Conservation (phyloP, 2,888 invertebrate species). For the Eledona agricola region DNA sequence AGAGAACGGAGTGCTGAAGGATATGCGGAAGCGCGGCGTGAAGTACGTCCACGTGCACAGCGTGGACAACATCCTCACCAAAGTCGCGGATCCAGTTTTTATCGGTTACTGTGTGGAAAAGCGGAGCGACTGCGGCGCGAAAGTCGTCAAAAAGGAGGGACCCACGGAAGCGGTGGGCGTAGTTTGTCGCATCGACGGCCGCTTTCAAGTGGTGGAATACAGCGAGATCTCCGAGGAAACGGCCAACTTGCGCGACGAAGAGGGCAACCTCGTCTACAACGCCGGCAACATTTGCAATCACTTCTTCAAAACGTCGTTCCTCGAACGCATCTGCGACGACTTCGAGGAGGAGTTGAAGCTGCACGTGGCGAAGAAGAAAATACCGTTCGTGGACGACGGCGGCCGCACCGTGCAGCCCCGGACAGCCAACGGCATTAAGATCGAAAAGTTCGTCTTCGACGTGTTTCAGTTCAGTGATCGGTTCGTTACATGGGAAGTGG, state of each 20-base stretch:
- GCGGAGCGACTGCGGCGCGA: constrained; percentile 92
- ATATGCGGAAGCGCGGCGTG: constrained; percentile 82
- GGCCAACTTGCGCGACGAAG: constrained; percentile 77
- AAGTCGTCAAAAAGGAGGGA: constrained; percentile 90
- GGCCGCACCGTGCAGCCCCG: constrained; percentile 79
- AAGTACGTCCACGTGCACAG: constrained; percentile 94
- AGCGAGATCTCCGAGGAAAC: constrained; percentile 90
- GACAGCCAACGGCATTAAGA: constrained; percentile 93
- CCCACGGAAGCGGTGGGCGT: constrained; percentile 95
- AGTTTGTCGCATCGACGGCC: constrained; percentile 88
- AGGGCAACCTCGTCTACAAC: constrained; percentile 85
- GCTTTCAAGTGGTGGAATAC: constrained; percentile 93
- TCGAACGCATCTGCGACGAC: constrained; percentile 74
- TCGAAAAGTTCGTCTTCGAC: constrained; percentile 99
- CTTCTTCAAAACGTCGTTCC: constrained; percentile 89
- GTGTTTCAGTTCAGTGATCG: constrained; percentile 92
- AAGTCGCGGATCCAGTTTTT: constrained; percentile 97
- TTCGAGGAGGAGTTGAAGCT: constrained; percentile 81
- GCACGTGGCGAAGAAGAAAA: constrained; percentile 97
- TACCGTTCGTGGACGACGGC: constrained; percentile 79
- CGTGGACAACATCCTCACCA: constrained; percentile 97
- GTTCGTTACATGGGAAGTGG: constrained; percentile 93
- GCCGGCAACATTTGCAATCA: constrained; percentile 99
- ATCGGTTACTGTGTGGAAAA: constrained; percentile 91
- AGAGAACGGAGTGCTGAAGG: constrained; percentile 77